Base-by-base conservation (phyloP, 2,888 invertebrate species). In the Danaus chrysippus region DNA sequence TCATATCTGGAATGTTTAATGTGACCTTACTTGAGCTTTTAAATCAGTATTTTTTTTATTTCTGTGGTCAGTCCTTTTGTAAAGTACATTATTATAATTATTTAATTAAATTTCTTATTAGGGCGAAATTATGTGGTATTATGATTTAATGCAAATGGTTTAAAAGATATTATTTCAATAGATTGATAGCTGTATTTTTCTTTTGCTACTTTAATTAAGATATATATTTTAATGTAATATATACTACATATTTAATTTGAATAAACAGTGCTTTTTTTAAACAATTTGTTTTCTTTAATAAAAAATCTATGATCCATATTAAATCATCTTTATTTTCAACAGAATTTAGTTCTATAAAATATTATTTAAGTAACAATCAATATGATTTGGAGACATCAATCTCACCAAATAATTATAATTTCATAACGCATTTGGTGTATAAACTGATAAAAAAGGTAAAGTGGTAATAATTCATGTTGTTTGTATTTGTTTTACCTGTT, bases 151-250 rank as follows among this genome's bases (percentile, higher is more conserved):
- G 72, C 75, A 73, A 77, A 82, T 78, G 84, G 88, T 88, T 84
- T 74, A 81, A 87, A 79, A 86, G 86, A 87, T 84, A 83, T 83
- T 83, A 84, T 83, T 85, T 87, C 81, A 82, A 84, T 89, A 90
- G 86, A 84, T 82, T 84, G 82, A 82, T 90, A 89, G 90, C 84
- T 86, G 86, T 90, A 89, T 83, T 86, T 85, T 88, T 82, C 79
- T 79, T 87, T 88, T 86, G 88, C 89, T 87, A 87, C 83, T 83
- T 87, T 87, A 84, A 87, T 87, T 90, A 87, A 89, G 87, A 84
- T 84, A 84, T 86, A 86, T 89, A 87, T 89, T 87, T 88, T 88
- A 90, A 84, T 90, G 90, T 91, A 90, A 90, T 88, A 89, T 90
- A 90, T 84, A 81, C 78, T 84, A 73, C 71, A 73, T 75, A 89